Base-by-base conservation (phyloP, 1,140 invertebrate species). In the Ectropis grisescens region DNA sequence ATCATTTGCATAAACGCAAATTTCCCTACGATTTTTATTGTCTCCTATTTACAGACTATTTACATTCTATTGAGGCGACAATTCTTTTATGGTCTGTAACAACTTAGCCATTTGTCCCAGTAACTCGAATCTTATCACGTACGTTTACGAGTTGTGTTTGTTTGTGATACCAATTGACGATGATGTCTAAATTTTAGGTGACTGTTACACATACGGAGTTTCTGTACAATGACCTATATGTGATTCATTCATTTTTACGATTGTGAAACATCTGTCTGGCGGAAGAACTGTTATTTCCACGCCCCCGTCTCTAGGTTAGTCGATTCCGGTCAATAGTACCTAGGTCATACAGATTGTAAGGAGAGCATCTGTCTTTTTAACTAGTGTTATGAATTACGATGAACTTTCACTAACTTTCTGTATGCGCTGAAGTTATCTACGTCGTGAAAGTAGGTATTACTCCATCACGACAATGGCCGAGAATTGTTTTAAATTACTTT, bases 151-250 rank as follows among this genome's bases (percentile, higher is more conserved):
- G 39, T 43, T 41, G 22, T 60, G 41, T 58, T 59, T 66, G 56
- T 71, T 58, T 70, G 61, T 58, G 54, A 47, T 48, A 66, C 28
- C 48, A 58, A 67, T 75, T 71, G 56, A 50, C 53, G 34, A 47
- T 70, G 61, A 69, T 61, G 64, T 65, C 54, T 67, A 47, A 58
- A 70, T 71, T 75, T n/a, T 70, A 37, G 67, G 52, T 68, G 68
- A 68, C 55, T 72, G 66, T 68, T 72, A 75, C 66, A 44, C 47
- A 36, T 32, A 45, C 39, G 37, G 37, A 13, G 37, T 57, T 60
- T 29, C 57, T 55, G 55, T 66, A 71, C 65, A 52, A 51, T 69
- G 65, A 61, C 59, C 62, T 70, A 61, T 66, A 67, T 69, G 53
- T 79, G 70, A 72, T 19, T 19, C 33, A 72, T 19, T 19, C 33